Evolutionary conservation across 2,797 vertebrate species (phyloP), one percentile per base, ranked within the genome.

Genomic region (Lophotriccus pileatus): DNA sequence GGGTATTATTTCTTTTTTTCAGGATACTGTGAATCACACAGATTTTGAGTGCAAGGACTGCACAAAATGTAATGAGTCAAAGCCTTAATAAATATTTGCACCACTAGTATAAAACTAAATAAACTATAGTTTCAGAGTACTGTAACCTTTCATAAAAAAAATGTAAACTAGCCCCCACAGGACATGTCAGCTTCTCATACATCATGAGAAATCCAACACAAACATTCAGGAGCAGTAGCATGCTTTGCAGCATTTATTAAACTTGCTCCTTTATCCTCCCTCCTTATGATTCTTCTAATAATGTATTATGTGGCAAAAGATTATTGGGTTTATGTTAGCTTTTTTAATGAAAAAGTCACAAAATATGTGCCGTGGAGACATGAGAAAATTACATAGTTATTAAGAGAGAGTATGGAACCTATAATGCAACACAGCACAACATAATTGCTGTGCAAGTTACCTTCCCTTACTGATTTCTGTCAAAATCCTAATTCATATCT

Each of bases 1-100:
- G 52, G 55, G 23, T 67, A 91, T 84, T 95, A 90, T 93, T 94
- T 80, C 83, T 93, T 60, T 66, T 43, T 82, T 93, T 90, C 72
- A 41, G 9, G 83, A 43, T 36, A 44, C 72, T 68, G 86, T 72
- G 88, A 92, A 93, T 85, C 78, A 87, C 53, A 75, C 5, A 79
- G 47, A 37, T 87, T 76, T 74, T 39, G 50, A 94, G 70, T 59
- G 52, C 53, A 88, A 90, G 68, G 22, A 23, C 77, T 90, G 67
- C 64, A 88, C 63, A 84, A 95, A 89, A 96, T 39, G 22, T 92
- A 94, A 89, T 81, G 93, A 92, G 56, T 89, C 43, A 75, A 89
- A 91, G 73, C 27, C 70, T 96, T 92, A 84, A 95, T 81, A 96
- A 96, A 95, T 94, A 91, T 89, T 94, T 93, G 81, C 78, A 94